Evolutionary conservation across 2,113 vertebrate species (phyloP), one percentile per base, ranked within the genome.

Genomic region (Zeus faber): DNA sequence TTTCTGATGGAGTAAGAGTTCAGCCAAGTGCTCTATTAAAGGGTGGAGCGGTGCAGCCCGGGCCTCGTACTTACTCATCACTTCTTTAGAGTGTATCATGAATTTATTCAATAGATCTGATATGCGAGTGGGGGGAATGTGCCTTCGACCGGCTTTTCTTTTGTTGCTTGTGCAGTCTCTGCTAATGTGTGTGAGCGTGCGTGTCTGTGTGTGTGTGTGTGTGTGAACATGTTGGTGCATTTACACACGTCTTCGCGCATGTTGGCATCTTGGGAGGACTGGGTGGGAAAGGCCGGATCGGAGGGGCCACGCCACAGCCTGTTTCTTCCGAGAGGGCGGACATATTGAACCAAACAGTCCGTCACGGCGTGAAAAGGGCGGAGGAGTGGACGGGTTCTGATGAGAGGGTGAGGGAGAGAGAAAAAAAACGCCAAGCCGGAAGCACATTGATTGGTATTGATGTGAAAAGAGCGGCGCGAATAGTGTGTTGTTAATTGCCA

Each of bases 1-100:
- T 45, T 66, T 72, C 59, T 76, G 79, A 77, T 64, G 22, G 56
- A 70, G 50, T 39, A 31, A 46, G 61, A 7, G 31, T 33, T 26
- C 49, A 25, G 51, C 17, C 54, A 50, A 51, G 49, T 9, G 67
- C 29, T 76, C 52, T 73, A 69, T 72, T 62, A 72, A 47, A 44
- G 58, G 45, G 67, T 57, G 22, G 31, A 53, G 57, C 31, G 49
- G 35, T 63, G 46, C 45, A 68, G 67, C 75, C 25, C n/a, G 61
- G 60, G 72, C 75, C 66, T 73, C 68, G 57, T 33, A 54, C 54
- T 11, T 17, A 26, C 13, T 17, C 24, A 11, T 11, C 23, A 47
- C 5, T 18, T 17, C 39, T 41, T 20, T 8, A 5, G 7, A 2
- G 20, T 20, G 41, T 44, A 21, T 3, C 18, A 13, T 11, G 9